Percentiles rank a stretch among this genome's conserved stretches.
Conservation (phyloP, 53 echinoderm and acorn worm species). For the Luidia sarsii region DNA sequence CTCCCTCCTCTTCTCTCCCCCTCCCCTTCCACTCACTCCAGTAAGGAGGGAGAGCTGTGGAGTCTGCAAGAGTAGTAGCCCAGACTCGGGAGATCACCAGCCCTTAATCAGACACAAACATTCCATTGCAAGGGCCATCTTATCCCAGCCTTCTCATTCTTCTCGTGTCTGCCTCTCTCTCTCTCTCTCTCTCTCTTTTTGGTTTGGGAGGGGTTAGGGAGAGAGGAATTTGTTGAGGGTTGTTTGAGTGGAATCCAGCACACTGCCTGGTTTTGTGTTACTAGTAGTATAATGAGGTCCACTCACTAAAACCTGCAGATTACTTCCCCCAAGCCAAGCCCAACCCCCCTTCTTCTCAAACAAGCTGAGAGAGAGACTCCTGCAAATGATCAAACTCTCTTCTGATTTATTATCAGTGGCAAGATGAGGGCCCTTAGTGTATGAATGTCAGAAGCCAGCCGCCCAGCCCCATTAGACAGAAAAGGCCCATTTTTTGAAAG, state of each 20-base stretch:
- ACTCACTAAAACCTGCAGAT: constrained; percentile 20
- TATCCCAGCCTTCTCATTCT: not conserved
- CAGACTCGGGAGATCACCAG: too few relatives aligned
- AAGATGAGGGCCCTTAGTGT: too few relatives aligned
- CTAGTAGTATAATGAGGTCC: constrained; percentile 19
- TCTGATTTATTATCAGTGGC: constrained; percentile 44
- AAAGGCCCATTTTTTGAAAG: too few relatives aligned
- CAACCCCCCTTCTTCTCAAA: too few relatives aligned
- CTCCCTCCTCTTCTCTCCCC: too few relatives aligned
- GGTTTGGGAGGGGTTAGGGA: not conserved
- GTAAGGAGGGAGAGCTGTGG: not conserved
- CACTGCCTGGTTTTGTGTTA: constrained; percentile 9
- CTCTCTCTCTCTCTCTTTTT: not conserved
- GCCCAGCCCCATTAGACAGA: too few relatives aligned
- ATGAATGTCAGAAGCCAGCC: too few relatives aligned
- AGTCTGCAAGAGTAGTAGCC: too few relatives aligned
- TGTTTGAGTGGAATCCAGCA: not conserved
- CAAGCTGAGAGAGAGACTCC: constrained; percentile 2
- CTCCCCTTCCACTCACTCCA: too few relatives aligned
- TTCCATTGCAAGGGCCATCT: not conserved
- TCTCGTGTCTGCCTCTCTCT: not conserved
- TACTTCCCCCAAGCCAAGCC: not conserved
- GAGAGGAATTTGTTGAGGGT: constrained; percentile 4
- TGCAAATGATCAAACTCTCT: constrained; percentile 26
- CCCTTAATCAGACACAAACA: not conserved